These are phyloP conservation scores for Apamea sordens DNA, from an alignment of 2,888 invertebrate genomes.

Conservation along the genomic window DNA sequence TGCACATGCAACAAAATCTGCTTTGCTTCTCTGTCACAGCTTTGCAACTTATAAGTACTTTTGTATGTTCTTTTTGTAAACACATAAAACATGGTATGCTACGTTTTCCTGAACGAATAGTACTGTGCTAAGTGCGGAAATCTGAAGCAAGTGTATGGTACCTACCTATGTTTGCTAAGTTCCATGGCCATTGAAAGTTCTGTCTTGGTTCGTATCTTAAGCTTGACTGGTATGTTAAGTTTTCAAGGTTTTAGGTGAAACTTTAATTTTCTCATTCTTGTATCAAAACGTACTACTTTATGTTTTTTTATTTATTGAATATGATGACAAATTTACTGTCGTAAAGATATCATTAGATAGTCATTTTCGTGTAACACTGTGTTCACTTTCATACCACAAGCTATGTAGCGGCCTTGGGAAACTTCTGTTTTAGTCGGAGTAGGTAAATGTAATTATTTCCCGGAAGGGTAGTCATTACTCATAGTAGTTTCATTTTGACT, in stretches of 20 bases:
- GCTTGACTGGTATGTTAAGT: slow-evolving; percentile 8
- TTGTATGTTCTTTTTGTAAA: slow-evolving; percentile 1
- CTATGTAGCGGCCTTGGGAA: slow-evolving; percentile 22
- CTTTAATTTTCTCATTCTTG: not conserved
- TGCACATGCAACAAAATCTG: not conserved
- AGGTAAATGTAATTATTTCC: slow-evolving; percentile 35
- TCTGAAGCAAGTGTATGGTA: slow-evolving; percentile 4
- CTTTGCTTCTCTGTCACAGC: not conserved
- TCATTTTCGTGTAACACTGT: not conserved
- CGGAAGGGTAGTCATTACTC: slow-evolving; percentile 41
- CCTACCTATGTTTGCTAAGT: slow-evolving; percentile 22
- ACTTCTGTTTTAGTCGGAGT: slow-evolving; percentile 30
- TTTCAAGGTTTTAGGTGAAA: slow-evolving; percentile 32
- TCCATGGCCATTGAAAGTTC: slow-evolving; percentile 40
- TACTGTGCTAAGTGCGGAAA: slow-evolving; percentile 27
- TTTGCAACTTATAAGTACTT: not conserved
- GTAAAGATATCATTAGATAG: too few relatives aligned
- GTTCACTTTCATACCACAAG: slow-evolving; percentile 13
- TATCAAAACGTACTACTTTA: not conserved
- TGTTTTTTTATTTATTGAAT: not conserved
- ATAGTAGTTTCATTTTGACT: slow-evolving; percentile 4
- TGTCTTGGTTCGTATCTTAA: slow-evolving; percentile 5
- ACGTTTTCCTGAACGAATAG: slow-evolving; percentile 32
- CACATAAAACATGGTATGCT: not conserved
- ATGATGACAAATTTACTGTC: too few relatives aligned